Evolutionary conservation across 2,797 vertebrate species (phyloP).

Genomic region (Anolis apletophallus): DNA sequence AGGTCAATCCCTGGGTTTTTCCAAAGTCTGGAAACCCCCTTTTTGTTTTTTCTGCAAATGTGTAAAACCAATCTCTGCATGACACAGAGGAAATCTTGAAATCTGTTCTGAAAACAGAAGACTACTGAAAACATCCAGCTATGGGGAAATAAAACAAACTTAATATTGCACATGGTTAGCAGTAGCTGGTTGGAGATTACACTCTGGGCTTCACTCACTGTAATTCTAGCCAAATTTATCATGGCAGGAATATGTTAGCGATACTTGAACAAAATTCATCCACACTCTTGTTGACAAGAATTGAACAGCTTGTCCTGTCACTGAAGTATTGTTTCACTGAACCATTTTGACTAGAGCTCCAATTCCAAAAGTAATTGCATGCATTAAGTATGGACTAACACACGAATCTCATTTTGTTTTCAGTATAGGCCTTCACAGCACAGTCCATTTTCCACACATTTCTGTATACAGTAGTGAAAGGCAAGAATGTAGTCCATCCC

Average conservation of each 20-base stretch:
- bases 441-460: conserved; percentile 33
- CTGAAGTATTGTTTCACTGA: conserved; percentile 1
- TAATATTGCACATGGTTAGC: background rate
- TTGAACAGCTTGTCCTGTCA: background rate
- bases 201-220: conserved; percentile 36
- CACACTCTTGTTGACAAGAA: background rate
- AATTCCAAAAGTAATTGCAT: background rate
- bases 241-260: conserved; percentile 51
- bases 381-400: background rate
- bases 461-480: too few relatives aligned
- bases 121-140: background rate
- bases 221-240: background rate
- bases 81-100: background rate
- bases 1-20: background rate
- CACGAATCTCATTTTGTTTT: background rate
- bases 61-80: conserved; percentile 2
- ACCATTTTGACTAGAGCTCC: background rate
- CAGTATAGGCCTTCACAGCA: background rate
- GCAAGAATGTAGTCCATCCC: too few relatives aligned
- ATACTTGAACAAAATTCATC: conserved; percentile 33
- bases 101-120: conserved; percentile 3
- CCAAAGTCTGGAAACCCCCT: background rate
- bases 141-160: accelerated
- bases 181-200: conserved; percentile 26
- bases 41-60: conserved; percentile 1